Evolutionary conservation across 2,113 vertebrate species (phyloP).

Genomic region (Solenodon paradoxus): DNA sequence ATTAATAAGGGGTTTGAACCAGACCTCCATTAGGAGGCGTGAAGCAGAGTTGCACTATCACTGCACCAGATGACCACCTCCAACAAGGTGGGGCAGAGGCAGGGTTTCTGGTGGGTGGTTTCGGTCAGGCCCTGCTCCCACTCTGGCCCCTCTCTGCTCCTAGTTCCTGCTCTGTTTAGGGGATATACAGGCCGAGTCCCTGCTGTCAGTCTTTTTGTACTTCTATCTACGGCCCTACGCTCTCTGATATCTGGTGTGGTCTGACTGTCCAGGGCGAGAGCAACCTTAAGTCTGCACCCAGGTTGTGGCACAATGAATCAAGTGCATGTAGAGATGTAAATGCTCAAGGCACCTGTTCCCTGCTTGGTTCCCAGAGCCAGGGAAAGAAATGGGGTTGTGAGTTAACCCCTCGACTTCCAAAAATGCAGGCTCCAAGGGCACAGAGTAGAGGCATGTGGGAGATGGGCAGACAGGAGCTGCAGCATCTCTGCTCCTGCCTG

Average conservation of each 20-base stretch:
- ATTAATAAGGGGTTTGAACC: slow-evolving; percentile 2
- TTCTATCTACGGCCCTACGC: background rate
- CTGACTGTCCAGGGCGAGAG: background rate
- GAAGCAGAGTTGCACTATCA: background rate
- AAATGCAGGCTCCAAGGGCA: background rate
- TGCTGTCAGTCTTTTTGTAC: background rate
- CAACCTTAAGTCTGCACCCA: background rate
- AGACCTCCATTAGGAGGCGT: background rate
- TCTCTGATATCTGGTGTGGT: too few species aligned
- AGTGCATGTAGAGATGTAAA: background rate
- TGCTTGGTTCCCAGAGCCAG: background rate
- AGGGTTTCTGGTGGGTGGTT: background rate
- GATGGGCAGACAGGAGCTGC: background rate
- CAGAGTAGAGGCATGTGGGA: background rate
- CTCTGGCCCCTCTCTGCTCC: background rate
- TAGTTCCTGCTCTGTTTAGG: background rate
- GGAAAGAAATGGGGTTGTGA: background rate
- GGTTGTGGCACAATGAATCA: background rate
- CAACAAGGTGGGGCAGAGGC: background rate
- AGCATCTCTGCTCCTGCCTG: background rate
- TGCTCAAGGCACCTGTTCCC: background rate
- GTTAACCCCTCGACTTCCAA: background rate
- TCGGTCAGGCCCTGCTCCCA: background rate
- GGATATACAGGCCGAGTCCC: background rate
- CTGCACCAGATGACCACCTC: background rate